A percentile compares a stretch with the other conserved stretches of the same genome.
phyloP scores from a whole-genome alignment of 2,888 invertebrate species.

The Dicyrtomina minuta region DNA sequence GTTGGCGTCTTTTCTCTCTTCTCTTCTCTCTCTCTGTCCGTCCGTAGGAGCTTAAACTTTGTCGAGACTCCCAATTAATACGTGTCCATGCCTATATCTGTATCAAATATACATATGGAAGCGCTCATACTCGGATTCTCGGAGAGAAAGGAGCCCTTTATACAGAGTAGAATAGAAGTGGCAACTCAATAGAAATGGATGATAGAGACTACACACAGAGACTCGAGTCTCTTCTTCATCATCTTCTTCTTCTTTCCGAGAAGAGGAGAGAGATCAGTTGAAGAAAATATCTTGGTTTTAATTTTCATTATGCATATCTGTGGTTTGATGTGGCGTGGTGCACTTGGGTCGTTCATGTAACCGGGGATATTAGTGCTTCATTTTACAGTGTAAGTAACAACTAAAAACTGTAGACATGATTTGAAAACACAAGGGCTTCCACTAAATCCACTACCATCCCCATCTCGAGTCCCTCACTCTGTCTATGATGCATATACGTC shows the following conservation, averaged over 20 bases:
- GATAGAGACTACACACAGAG: background rate
- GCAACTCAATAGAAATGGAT: background rate
- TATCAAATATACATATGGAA: too few species aligned
- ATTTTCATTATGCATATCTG: too few species aligned
- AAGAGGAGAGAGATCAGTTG: background rate
- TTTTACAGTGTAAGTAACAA: too few species aligned
- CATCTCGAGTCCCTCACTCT: background rate
- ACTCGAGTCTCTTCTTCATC: background rate
- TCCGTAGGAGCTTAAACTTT: background rate
- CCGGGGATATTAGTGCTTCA: too few species aligned
- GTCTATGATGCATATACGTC: too few species aligned
- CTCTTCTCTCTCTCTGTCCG: constrained; percentile 14
- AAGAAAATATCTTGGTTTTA: too few species aligned
- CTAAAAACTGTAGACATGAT: too few species aligned
- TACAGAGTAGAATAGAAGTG: background rate
- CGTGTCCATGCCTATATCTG: constrained; percentile 16
- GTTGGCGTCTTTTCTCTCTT: constrained; percentile 8
- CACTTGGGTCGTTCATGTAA: too few species aligned
- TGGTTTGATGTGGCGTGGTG: too few species aligned
- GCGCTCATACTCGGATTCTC: background rate
- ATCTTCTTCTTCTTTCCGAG: background rate
- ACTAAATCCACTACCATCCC: constrained; percentile 4
- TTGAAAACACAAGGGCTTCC: background rate
- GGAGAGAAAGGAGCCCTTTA: background rate
- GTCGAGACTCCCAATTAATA: constrained; percentile 15